These are phyloP conservation scores for Eilema depressum DNA, from an alignment of 2,888 invertebrate genomes.

Conservation along the genomic window DNA sequence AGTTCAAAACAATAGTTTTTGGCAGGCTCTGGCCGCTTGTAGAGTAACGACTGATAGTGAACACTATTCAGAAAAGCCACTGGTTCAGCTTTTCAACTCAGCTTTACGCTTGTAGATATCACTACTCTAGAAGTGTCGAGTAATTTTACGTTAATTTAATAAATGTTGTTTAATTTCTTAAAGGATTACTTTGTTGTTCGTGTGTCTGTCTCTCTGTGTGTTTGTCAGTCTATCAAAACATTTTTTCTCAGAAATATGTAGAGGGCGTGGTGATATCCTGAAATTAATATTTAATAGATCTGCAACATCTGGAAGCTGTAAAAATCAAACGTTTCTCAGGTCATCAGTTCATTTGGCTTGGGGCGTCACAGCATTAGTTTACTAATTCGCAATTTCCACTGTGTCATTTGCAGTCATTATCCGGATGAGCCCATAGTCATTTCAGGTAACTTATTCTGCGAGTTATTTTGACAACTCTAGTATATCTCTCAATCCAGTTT, in stretches of 20 bases:
- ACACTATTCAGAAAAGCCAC: constrained; percentile 67
- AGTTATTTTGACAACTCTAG: background rate
- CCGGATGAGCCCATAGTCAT: background rate
- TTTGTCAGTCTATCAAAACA: too few relatives aligned
- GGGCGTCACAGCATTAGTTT: too few relatives aligned
- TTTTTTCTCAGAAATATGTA: too few relatives aligned
- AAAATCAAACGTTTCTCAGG: too few relatives aligned
- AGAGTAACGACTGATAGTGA: constrained; percentile 54
- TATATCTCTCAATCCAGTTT: too few relatives aligned
- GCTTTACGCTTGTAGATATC: constrained; percentile 66
- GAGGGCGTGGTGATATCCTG: too few relatives aligned
- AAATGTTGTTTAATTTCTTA: too few relatives aligned
- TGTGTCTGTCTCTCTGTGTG: too few relatives aligned
- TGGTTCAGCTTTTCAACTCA: constrained; percentile 64
- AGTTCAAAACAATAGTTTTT: constrained; percentile 59
- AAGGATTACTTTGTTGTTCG: constrained; percentile 34
- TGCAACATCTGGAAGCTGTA: too few relatives aligned
- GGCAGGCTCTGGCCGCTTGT: constrained; percentile 49
- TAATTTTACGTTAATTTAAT: constrained; percentile 50
- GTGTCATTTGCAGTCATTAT: background rate
- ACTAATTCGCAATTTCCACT: too few relatives aligned
- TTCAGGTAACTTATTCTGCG: background rate
- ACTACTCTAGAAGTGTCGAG: constrained; percentile 62
- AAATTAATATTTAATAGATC: too few relatives aligned
- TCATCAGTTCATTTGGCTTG: too few relatives aligned